phyloP scores from a whole-genome alignment of 2,113 vertebrate species.

The Phodopus roborovskii region DNA sequence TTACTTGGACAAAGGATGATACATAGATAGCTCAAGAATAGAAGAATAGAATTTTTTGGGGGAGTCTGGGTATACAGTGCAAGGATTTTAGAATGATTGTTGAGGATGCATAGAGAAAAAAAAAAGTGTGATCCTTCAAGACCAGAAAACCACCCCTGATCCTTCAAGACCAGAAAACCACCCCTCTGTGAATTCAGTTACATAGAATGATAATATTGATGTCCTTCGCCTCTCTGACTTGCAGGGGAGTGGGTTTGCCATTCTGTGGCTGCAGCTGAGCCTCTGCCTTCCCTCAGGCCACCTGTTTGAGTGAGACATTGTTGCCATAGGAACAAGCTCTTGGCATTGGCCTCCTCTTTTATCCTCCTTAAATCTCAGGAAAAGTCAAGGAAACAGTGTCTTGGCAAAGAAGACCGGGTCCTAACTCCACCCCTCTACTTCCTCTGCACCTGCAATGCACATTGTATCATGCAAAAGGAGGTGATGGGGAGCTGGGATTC shows the following conservation, averaged over 20 bases:
- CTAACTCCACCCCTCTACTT: neutral
- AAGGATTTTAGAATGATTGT: neutral
- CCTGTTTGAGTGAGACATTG: neutral
- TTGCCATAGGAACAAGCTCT: neutral
- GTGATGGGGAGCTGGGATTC: neutral
- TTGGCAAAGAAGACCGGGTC: neutral
- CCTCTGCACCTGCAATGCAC: neutral
- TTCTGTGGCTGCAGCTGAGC: neutral
- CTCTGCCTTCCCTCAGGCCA: neutral
- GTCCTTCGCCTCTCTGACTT: neutral
- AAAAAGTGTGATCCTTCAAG: neutral
- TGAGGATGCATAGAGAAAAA: neutral
- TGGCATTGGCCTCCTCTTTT: neutral
- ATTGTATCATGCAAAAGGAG: neutral
- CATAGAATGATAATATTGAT: neutral
- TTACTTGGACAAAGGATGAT: neutral
- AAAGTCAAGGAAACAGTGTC: neutral
- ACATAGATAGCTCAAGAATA: neutral
- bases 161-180: neutral
- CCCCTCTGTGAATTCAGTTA: neutral
- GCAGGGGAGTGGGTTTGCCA: neutral
- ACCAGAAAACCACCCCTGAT: neutral
- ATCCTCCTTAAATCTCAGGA: conserved; percentile 27
- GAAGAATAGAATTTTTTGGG: neutral
- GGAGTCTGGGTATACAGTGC: neutral